A percentile compares a stretch with the other conserved stretches of the same genome.
Conservation (phyloP, 2,888 invertebrate species). For the Nemotelus pantherinus region DNA sequence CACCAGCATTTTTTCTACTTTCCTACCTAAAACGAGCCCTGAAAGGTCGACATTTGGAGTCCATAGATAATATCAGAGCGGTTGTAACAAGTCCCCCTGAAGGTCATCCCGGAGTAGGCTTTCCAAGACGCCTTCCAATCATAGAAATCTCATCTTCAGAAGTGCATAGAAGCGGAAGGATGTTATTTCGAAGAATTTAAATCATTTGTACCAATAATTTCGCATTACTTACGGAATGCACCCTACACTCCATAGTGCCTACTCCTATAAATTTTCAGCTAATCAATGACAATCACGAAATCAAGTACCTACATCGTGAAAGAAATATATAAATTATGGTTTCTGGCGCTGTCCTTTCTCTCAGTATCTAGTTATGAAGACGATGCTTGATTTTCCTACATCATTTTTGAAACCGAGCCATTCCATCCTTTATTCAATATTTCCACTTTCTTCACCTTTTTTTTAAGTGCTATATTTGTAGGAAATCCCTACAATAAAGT, state of each 20-base stretch:
- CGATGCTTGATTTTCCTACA: too few species aligned
- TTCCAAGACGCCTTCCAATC: background rate
- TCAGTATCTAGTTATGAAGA: too few species aligned
- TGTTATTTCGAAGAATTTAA: background rate
- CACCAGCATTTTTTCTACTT: background rate
- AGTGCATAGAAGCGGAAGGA: background rate
- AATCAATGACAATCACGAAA: too few species aligned
- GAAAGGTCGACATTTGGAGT: conserved; percentile 2
- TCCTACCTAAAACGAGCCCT: background rate
- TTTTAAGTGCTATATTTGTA: too few species aligned
- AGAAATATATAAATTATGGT: too few species aligned
- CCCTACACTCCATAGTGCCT: background rate
- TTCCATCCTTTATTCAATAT: too few species aligned
- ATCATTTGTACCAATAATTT: background rate
- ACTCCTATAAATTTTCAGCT: too few species aligned
- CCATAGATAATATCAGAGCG: background rate
- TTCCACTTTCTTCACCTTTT: too few species aligned
- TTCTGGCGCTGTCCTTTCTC: too few species aligned
- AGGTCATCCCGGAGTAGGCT: background rate
- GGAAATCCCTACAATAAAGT: too few species aligned
- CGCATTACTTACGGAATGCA: background rate
- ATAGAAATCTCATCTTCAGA: background rate
- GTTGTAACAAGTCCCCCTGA: background rate
- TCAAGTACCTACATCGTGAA: too few species aligned
- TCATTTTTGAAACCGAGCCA: too few species aligned